Evolutionary conservation across 2,888 invertebrate species (phyloP), one percentile per base, ranked within the genome.

Genomic region (Polydrusus tereticollis): DNA sequence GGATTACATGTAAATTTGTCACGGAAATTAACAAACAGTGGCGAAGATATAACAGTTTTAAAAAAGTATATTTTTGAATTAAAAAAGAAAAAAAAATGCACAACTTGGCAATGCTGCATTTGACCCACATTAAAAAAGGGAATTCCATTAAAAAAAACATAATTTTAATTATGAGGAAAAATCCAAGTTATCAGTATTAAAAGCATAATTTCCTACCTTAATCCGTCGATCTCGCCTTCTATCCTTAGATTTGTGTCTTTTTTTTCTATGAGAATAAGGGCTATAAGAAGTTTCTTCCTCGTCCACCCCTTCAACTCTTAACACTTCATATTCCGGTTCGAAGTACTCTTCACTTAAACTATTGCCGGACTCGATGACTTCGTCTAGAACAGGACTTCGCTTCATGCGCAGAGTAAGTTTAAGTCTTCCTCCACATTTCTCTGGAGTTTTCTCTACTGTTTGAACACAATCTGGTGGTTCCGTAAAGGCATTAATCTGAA

Each of bases 391-490:
- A 1, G 95, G 95, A 76, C 94, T 95, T 29, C 95, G 90, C 83
- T 96, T 96, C 89, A 96, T 94, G 4, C 95, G 90, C 71, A 96
- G 85, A 5, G 95, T 95, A 73, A 96, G 84, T 82, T 95, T 95
- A 62, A 95, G 84, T 4, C 93, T 88, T 60, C 89, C 86, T 10
- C 84, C 83, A 63, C 82, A 79, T 63, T 84, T 85, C 57, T 79
- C 80, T 12, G 82, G 79, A n/a, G 80, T 81, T 78, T 77, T 83
- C 80, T 72, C 80, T 63, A 70, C 75, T 59, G 26, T 68, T 70
- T 78, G 79, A 79, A 78, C 78, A 78, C 78, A 77, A 67, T 76
- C 73, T 14, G 78, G 77, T 76, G 78, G 70, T 52, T 69, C 20
- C 43, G 65, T 16, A 41, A 60, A 55, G 36, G 55, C 59, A 29